phyloP scores from a whole-genome alignment of 2,797 vertebrate genomes.

The Scolopax rusticola region DNA sequence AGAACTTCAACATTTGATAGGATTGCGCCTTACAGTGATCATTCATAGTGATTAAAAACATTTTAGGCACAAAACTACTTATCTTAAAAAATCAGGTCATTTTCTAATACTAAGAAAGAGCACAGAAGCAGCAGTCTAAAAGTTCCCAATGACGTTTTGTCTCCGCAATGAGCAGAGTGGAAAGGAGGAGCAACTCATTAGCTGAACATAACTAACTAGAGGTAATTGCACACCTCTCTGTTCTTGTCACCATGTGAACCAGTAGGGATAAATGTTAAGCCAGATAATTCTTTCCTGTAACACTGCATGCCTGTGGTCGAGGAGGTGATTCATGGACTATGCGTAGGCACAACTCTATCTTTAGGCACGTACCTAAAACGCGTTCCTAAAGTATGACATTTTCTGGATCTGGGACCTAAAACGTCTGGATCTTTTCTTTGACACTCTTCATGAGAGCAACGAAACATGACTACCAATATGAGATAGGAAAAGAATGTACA shows the following conservation, averaged over 20 bases:
- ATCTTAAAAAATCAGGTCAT: not conserved
- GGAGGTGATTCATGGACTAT: not conserved
- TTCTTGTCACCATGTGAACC: not conserved
- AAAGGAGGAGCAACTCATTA: not conserved
- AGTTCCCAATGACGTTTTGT: not conserved
- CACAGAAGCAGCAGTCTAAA: not conserved
- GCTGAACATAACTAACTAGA: not conserved
- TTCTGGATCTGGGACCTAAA: not conserved
- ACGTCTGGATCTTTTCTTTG: not conserved
- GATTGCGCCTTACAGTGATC: not conserved
- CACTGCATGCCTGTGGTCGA: not conserved
- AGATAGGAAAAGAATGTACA: not conserved
- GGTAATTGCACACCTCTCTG: not conserved
- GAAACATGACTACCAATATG: not conserved
- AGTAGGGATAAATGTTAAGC: not conserved
- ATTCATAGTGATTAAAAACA: not conserved
- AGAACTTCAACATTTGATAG: not conserved
- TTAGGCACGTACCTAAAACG: not conserved
- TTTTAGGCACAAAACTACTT: not conserved
- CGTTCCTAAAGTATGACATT: not conserved
- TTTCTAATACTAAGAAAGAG: not conserved
- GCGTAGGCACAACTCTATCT: not conserved
- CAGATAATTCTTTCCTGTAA: not conserved
- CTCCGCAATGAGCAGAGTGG: not conserved
- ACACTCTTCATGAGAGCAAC: not conserved